Evolutionary conservation across 2,888 invertebrate species (phyloP), one percentile per base, ranked within the genome.

Genomic region (Tiphia femorata): DNA sequence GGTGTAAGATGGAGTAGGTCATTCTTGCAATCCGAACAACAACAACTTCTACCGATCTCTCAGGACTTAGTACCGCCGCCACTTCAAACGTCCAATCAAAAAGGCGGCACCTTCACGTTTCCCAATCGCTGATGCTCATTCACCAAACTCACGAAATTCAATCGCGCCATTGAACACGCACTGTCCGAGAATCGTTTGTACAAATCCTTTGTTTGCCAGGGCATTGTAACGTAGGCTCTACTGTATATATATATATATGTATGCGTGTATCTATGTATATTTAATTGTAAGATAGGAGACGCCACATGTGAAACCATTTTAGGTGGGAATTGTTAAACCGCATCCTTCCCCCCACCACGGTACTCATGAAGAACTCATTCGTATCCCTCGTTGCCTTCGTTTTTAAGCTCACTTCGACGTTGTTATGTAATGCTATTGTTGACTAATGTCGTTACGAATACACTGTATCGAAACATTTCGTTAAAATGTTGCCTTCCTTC

Each of bases 381-480:
- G n/a, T n/a, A n/a, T n/a, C n/a, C 48, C 48, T 54, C 37, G 12
- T 44, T 17, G 19, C 55, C 33, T 47, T 55, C 44, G 60, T 60
- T 69, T 67, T 67, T 72, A 65, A 72, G 71, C 69, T 58, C 60
- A 68, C 49, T 65, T 72, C 68, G 73, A 76, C 80, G 74, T 79
- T 77, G 73, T 78, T 77, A 61, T 70, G 23, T 25, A 60, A 56
- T 66, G 64, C 50, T 67, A 76, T 80, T 82, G 83, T 83, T 83
- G 78, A 79, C 72, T 77, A 75, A 78, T 78, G 67, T 68, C 66
- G 75, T 78, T 78, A 72, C 67, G 62, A 82, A 82, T 81, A 82
- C 82, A 83, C 69, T 72, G 72, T 59, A 73, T 73, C 69, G n/a
- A n/a, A 70, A 75, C 78, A 71, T 79, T 79, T 79, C 79, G 77